phyloP scores from a whole-genome alignment of 2,888 invertebrate species.

The Mesorhabditis sp. region DNA sequence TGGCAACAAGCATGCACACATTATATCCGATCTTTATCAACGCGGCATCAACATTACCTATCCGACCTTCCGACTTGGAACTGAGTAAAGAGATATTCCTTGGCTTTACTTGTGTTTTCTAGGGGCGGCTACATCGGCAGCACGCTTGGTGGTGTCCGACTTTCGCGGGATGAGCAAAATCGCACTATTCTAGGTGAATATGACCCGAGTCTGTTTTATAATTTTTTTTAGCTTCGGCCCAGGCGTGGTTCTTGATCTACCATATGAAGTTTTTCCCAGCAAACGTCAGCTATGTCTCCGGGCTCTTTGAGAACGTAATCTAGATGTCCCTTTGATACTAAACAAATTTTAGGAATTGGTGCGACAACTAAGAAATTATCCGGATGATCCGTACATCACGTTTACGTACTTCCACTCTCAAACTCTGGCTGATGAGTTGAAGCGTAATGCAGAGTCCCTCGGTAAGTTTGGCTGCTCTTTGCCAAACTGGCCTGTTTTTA shows the following conservation, averaged over 20 bases:
- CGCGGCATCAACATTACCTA: slow-evolving; percentile 54
- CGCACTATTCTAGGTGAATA: slow-evolving; percentile 26
- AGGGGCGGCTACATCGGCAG: slow-evolving; percentile 54
- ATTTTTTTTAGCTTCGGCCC: slow-evolving; percentile 40
- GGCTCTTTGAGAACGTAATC: slow-evolving; percentile 53
- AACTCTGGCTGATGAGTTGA: slow-evolving; percentile 84
- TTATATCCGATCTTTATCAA: slow-evolving; percentile 50
- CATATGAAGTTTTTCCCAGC: slow-evolving; percentile 55
- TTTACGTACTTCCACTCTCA: slow-evolving; percentile 64
- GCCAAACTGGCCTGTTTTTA: slow-evolving; percentile 7
- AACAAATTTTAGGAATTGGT: slow-evolving; percentile 41
- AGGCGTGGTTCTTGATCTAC: slow-evolving; percentile 57
- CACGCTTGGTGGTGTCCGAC: slow-evolving; percentile 51
- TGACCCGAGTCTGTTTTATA: not conserved
- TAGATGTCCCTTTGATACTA: not conserved
- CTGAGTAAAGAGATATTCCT: slow-evolving; percentile 30
- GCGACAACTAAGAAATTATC: slow-evolving; percentile 35
- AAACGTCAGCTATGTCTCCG: slow-evolving; percentile 53
- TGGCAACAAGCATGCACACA: slow-evolving; percentile 51
- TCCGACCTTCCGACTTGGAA: slow-evolving; percentile 53
- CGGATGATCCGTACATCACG: slow-evolving; percentile 47
- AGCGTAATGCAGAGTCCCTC: slow-evolving; percentile 79
- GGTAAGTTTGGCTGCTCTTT: slow-evolving; percentile 11
- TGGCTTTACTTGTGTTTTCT: slow-evolving; percentile 12
- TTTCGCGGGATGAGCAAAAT: slow-evolving; percentile 39